phyloP scores from a whole-genome alignment of 2,113 vertebrate genomes.

The Oreocharis arfaki region DNA sequence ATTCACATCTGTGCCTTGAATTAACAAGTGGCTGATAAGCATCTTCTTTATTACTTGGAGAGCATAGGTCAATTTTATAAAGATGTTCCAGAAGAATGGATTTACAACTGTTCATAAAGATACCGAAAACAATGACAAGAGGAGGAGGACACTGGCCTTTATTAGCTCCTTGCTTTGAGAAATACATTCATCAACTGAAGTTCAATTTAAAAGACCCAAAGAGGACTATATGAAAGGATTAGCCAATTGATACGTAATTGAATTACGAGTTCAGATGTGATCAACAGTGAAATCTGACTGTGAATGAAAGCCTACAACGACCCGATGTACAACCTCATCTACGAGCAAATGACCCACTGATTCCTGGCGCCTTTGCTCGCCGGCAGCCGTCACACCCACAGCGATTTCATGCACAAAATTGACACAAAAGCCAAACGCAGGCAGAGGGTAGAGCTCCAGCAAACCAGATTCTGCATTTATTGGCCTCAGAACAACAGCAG shows the following conservation, averaged over 20 bases:
- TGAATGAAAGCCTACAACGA: not conserved
- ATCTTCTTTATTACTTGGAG: not conserved
- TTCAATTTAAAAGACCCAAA: slow-evolving; percentile 45
- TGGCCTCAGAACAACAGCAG: slow-evolving; percentile 61
- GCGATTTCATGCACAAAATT: not conserved
- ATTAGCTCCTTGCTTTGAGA: slow-evolving; percentile 57
- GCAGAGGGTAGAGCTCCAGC: not conserved
- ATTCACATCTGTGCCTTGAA: not conserved
- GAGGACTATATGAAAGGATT: slow-evolving; percentile 49
- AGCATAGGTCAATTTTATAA: slow-evolving; percentile 16
- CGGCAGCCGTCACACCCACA: not conserved
- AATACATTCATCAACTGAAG: slow-evolving; percentile 51
- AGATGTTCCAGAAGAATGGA: not conserved
- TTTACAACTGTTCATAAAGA: slow-evolving; percentile 45
- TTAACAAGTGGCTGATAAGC: not conserved
- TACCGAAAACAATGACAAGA: not conserved
- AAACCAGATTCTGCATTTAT: slow-evolving; percentile 59
- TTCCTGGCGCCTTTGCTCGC: not conserved
- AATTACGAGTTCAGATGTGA: slow-evolving; percentile 40
- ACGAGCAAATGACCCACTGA: not conserved
- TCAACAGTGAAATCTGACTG: slow-evolving; percentile 18
- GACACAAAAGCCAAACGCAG: slow-evolving; percentile 17
- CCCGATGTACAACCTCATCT: not conserved
- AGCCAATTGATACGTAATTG: slow-evolving; percentile 48
- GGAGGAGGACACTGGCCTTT: slow-evolving; percentile 57